Evolutionary conservation across 2,797 vertebrate genomes (phyloP), one percentile per base, ranked within the genome.

Genomic region (Spea hammondii): DNA sequence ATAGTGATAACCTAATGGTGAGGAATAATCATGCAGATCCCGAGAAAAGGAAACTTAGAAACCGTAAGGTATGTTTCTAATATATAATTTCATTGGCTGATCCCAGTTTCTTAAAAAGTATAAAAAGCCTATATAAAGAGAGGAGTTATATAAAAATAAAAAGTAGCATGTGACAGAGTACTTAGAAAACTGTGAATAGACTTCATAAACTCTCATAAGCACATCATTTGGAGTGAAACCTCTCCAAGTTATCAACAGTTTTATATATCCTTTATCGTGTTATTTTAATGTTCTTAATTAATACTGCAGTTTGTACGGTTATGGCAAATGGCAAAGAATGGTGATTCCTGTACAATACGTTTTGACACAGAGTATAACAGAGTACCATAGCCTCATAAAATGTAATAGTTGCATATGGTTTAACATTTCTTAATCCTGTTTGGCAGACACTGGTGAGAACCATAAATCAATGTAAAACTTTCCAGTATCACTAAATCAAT

Each of bases 401-500:
- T 53, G 2, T 32, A 67, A 66, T 32, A 44, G 55, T 53, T 70
- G 51, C 45, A 32, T 13, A 4, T 76, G 51, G 45, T 77, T 77
- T 70, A 51, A 57, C 67, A 51, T 64, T 45, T 51, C 48, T 72
- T 55, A 72, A 72, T 78, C 44, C 9, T 68, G 64, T 73, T 72
- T 79, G 62, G 53, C 70, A 79, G 65, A 46, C 47, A 49, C 8
- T 17, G n/a, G 8, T 68, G 65, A 51, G 17, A 68, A 17, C 11
- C 4, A 68, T 68, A 73, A 49, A 47, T 68, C 50, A 68, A 60
- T 53, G 53, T 67, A 68, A 68, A 79, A 51, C 44, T 60, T 79
- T 64, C 47, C 65, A 79, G 46, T 67, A 72, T 69, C 54, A 68
- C 54, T 74, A 74, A 69, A 79, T 79, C 54, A n/a, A 51, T 69